Conservation (phyloP, 2,797 vertebrate species). For the Cyprinella venusta region DNA sequence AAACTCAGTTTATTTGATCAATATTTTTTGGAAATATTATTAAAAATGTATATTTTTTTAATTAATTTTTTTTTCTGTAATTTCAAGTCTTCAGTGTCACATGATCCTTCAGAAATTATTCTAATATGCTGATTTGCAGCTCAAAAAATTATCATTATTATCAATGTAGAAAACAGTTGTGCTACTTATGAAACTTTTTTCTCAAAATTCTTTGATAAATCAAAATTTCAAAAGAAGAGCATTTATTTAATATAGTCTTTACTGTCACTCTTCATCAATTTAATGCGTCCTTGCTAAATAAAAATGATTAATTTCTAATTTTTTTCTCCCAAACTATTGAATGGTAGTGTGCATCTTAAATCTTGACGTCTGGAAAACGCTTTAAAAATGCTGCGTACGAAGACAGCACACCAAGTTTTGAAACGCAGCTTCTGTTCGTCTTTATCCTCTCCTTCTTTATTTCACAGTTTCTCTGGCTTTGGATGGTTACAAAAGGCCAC, state of each 20-base stretch:
- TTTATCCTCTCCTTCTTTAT: constrained; percentile 18
- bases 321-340: not conserved
- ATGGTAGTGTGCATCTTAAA: not conserved
- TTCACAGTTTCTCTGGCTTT: constrained; percentile 28
- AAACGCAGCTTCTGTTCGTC: constrained; percentile 1
- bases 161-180: not conserved
- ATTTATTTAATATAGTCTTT: not conserved
- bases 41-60: not conserved
- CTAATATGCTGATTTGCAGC: not conserved
- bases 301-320: not conserved
- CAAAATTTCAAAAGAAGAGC: not conserved
- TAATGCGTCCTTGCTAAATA: not conserved
- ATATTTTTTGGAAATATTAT: not conserved
- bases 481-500: constrained; percentile 22
- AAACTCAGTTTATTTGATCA: not conserved
- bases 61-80: not conserved
- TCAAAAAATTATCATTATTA: not conserved
- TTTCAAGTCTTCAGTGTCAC: not conserved
- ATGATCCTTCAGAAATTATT: not conserved
- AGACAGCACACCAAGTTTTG: not conserved
- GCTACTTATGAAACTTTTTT: not conserved
- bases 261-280: not conserved
- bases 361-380: not conserved
- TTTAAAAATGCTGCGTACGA: not conserved
- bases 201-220: not conserved